Conservation (phyloP, 2,888 invertebrate species). For the Drosophila neonasuta region DNA sequence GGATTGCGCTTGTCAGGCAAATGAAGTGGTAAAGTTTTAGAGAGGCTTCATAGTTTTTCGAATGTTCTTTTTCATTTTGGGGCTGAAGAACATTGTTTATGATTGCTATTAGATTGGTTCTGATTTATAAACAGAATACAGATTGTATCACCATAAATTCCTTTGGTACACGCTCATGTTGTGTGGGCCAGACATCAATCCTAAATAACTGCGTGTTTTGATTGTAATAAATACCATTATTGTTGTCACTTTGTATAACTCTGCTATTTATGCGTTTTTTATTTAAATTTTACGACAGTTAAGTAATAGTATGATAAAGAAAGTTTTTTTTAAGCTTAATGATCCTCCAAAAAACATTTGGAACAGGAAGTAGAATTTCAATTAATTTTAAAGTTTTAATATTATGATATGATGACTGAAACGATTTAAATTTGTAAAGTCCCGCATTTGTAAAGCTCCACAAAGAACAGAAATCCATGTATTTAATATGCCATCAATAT, state of each 20-base stretch:
- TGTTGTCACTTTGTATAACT: slow-evolving; percentile 1
- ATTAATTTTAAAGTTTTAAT: background rate
- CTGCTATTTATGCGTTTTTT: background rate
- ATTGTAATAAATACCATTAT: slow-evolving; percentile 19
- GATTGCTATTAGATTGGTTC: slow-evolving; percentile 45
- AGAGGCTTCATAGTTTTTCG: slow-evolving; percentile 33
- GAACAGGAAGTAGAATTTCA: background rate
- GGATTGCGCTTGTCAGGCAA: slow-evolving; percentile 51
- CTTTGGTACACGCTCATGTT: slow-evolving; percentile 21
- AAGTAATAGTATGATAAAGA: background rate
- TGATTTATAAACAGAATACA: slow-evolving; percentile 35
- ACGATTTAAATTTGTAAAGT: slow-evolving; percentile 9
- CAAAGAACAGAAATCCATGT: slow-evolving; percentile 14
- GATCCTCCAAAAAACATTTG: background rate
- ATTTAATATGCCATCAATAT: slow-evolving; percentile 15
- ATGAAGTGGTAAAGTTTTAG: slow-evolving; percentile 68
- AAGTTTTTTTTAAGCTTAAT: background rate
- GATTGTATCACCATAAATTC: slow-evolving; percentile 30
- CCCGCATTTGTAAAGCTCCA: slow-evolving; percentile 12
- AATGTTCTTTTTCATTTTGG: background rate
- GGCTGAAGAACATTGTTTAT: slow-evolving; percentile 35
- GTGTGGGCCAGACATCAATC: background rate
- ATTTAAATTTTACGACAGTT: background rate
- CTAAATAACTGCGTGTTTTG: slow-evolving; percentile 15
- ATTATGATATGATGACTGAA: background rate